Conservation (phyloP, 1,140 invertebrate species). For the Luehdorfia chinensis region DNA sequence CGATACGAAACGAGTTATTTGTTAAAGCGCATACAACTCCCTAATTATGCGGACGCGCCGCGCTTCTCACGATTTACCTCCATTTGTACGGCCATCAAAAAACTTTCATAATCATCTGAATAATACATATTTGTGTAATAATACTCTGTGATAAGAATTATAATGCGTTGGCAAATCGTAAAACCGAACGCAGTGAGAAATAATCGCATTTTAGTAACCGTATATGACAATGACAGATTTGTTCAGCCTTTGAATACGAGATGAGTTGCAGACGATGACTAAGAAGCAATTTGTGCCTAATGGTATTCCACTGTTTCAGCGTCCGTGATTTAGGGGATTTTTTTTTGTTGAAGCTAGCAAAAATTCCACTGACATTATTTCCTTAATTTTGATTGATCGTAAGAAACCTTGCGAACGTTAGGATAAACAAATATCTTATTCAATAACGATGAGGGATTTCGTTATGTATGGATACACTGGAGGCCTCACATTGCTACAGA, state of each 20-base stretch:
- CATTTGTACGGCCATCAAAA: conserved; percentile 24
- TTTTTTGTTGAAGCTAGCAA: not conserved
- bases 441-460: no score
- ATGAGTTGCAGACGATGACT: conserved; percentile 8
- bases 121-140: conserved; percentile 11
- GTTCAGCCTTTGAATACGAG: conserved; percentile 20
- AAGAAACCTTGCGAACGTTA: not conserved
- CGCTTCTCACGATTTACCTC: conserved; percentile 58
- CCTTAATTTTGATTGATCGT: conserved; percentile 10
- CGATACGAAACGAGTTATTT: conserved; percentile 47
- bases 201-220: conserved; percentile 14
- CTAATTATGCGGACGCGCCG: conserved; percentile 51
- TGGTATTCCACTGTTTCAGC: conserved; percentile 10
- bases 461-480: no score
- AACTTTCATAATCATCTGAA: not conserved
- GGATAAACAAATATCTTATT: conserved; percentile 1
- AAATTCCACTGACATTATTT: conserved; percentile 2
- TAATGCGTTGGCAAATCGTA: not conserved
- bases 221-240: conserved; percentile 35
- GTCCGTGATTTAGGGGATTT: conserved; percentile 7
- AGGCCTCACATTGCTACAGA: no score
- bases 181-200: not conserved
- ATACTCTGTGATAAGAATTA: not conserved
- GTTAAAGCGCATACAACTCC: conserved; percentile 40
- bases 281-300: conserved; percentile 13